Evolutionary conservation across 2,888 invertebrate species (phyloP).

Genomic region (Rutpela maculata): DNA sequence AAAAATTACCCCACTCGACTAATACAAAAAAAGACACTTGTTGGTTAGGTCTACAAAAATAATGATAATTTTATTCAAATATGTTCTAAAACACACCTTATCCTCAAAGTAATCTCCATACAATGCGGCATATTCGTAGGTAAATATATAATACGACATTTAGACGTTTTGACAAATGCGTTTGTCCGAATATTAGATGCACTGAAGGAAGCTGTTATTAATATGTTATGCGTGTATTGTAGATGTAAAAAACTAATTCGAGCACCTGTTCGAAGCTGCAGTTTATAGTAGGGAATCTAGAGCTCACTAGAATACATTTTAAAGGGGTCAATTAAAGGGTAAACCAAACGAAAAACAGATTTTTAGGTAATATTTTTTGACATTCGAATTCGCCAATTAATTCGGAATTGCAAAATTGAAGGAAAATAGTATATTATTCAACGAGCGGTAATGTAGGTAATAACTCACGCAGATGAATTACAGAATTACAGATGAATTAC

Average conservation of each 20-base stretch:
- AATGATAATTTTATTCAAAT: slow-evolving; percentile 11
- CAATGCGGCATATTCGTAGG: neutral
- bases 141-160: slow-evolving; percentile 1
- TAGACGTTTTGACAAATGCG: slow-evolving; percentile 16
- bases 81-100: slow-evolving; percentile 8
- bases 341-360: no score
- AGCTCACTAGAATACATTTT: no score
- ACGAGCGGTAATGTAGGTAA: no score
- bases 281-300: no score
- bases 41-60: neutral
- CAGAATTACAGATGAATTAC: no score
- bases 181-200: neutral
- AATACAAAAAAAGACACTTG: neutral
- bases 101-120: neutral
- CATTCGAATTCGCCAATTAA: no score
- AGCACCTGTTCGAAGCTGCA: no score
- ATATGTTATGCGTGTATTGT: neutral
- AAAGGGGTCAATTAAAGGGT: no score
- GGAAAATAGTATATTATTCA: no score
- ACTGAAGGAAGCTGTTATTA: slow-evolving; percentile 1
- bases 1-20: neutral
- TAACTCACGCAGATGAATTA: no score
- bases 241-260: slow-evolving; percentile 10
- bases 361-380: no score
- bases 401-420: no score